A percentile compares a stretch with the other conserved stretches of the same genome.
Conservation (phyloP, 2,888 invertebrate genomes). For the Serrognathus titanus region DNA sequence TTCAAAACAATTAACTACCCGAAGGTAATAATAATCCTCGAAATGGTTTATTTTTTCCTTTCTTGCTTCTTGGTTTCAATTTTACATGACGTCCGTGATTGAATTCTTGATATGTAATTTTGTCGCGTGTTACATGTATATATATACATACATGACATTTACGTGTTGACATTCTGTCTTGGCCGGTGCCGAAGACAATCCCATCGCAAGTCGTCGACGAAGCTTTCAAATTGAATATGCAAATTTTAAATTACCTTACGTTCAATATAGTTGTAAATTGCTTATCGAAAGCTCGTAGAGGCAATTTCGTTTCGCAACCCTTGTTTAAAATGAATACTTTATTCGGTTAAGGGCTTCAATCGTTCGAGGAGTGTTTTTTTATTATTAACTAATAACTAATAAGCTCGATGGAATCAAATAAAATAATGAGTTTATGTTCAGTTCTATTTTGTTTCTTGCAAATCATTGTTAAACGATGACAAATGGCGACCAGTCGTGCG, state of each 20-base stretch:
- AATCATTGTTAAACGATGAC: no score
- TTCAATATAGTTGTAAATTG: slow-evolving; percentile 5
- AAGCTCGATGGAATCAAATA: no score
- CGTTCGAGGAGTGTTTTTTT: no score
- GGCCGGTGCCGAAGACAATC: slow-evolving; percentile 4
- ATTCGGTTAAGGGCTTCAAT: no score
- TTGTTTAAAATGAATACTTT: no score
- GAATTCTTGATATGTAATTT: slow-evolving; percentile 6
- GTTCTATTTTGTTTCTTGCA: no score
- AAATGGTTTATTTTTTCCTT: neutral
- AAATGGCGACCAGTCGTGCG: slow-evolving; percentile 1
- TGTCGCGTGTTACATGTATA: slow-evolving; percentile 4
- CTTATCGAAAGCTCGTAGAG: neutral
- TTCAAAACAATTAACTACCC: neutral
- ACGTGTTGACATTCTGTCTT: slow-evolving; percentile 1
- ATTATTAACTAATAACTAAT: no score
- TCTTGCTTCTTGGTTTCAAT: neutral
- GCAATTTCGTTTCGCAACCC: no score
- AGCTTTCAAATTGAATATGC: slow-evolving; percentile 11
- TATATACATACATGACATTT: slow-evolving; percentile 1
- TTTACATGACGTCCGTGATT: neutral
- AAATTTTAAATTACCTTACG: slow-evolving; percentile 12
- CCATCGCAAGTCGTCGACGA: neutral
- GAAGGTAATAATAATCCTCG: neutral
- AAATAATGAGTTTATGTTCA: no score